A percentile compares a stretch with the other conserved stretches of the same genome.
Evolutionary conservation across 1,140 invertebrate species (phyloP).

Genomic region (Leptinotarsa undecemlineata): DNA sequence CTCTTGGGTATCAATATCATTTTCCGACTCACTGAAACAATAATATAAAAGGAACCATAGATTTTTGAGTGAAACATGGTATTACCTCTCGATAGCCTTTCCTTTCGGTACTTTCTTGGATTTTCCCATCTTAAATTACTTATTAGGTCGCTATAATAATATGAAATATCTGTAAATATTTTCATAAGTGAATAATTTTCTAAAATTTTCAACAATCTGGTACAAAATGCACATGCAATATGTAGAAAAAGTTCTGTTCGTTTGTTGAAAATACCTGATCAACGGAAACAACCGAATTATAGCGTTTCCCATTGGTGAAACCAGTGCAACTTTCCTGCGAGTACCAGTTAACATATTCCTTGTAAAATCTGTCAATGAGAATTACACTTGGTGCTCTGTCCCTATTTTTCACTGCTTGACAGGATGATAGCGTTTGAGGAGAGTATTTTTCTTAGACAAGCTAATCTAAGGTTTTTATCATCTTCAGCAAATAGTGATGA

Average conservation of each 20-base stretch:
- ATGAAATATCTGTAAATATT: constrained; percentile 21
- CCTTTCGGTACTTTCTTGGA: constrained; percentile 71
- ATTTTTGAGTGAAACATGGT: constrained; percentile 15
- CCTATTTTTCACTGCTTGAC: too few relatives aligned
- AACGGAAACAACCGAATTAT: not conserved
- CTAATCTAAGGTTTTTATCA: too few relatives aligned
- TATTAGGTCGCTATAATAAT: constrained; percentile 1
- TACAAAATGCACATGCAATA: not conserved
- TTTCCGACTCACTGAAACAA: constrained; percentile 46
- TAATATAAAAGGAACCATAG: constrained; percentile 44
- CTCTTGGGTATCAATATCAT: constrained; percentile 47
- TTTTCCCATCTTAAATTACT: constrained; percentile 64
- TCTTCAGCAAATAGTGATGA: too few relatives aligned
- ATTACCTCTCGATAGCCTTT: constrained; percentile 67
- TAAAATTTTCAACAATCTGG: not conserved
- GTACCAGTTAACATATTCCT: not conserved
- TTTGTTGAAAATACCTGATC: too few relatives aligned
- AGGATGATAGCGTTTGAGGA: too few relatives aligned
- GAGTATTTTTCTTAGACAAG: too few relatives aligned
- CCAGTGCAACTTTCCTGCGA: too few relatives aligned
- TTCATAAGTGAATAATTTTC: constrained; percentile 13
- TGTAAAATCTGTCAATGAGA: not conserved
- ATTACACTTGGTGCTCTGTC: not conserved
- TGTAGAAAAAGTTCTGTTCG: too few relatives aligned
- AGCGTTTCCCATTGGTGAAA: not conserved